A percentile compares a stretch with the other conserved stretches of the same genome.
phyloP scores from a whole-genome alignment of 2,797 vertebrate species.

The Otolemur crassicaudatus region DNA sequence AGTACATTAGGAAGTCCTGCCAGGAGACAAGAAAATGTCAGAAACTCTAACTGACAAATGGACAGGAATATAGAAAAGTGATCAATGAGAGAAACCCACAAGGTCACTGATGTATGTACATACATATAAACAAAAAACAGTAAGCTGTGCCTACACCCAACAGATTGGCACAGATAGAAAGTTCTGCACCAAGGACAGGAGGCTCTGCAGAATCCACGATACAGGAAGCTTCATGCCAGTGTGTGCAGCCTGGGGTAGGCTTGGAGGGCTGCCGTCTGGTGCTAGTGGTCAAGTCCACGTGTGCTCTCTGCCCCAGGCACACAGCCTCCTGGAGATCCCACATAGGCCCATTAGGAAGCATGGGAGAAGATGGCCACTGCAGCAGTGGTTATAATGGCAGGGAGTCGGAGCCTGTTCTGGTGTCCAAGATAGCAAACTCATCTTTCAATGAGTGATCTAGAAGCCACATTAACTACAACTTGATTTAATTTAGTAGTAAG shows the following conservation, averaged over 20 bases:
- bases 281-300: neutral
- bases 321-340: neutral
- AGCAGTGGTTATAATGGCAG: neutral
- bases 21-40: conserved; percentile 11
- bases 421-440: neutral
- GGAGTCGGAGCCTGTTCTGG: neutral
- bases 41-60: neutral
- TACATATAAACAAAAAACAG: neutral
- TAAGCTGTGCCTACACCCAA: neutral
- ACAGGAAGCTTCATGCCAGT: neutral
- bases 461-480: neutral
- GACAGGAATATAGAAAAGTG: neutral
- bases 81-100: neutral
- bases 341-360: neutral
- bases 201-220: neutral
- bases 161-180: conserved; percentile 5
- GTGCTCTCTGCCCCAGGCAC: neutral
- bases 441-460: neutral
- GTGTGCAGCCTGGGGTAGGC: neutral
- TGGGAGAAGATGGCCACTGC: neutral
- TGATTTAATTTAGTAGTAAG: neutral
- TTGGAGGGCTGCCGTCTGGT: neutral
- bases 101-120: neutral
- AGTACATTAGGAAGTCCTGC: neutral
- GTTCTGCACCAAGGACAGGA: neutral